Evolutionary conservation across 2,888 invertebrate species (phyloP).

Genomic region (Eristalis intricaria): DNA sequence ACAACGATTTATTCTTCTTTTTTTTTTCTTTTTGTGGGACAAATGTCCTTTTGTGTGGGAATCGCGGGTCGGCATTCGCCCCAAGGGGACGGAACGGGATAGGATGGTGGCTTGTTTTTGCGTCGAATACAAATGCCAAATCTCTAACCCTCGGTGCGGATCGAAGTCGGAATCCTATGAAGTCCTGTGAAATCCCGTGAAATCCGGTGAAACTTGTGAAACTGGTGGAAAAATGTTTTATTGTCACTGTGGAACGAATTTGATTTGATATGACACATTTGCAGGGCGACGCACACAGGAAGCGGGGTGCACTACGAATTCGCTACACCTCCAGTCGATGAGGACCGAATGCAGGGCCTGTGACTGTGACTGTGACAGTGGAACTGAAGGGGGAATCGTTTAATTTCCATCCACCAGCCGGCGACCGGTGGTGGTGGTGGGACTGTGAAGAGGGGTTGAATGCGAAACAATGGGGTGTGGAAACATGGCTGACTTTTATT

Average conservation of each 20-base stretch:
- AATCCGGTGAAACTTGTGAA: constrained; percentile 29
- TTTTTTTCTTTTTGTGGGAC: neutral
- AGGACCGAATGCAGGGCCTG: neutral
- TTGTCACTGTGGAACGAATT: constrained; percentile 68
- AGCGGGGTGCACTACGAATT: constrained; percentile 35
- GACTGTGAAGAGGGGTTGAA: neutral
- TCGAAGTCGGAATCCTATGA: neutral
- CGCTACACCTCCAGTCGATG: constrained; percentile 42
- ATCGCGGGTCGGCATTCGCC: neutral
- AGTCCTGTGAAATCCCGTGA: neutral
- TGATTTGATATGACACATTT: constrained; percentile 70
- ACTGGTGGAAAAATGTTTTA: constrained; percentile 59
- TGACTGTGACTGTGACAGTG: neutral
- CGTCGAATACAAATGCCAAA: neutral
- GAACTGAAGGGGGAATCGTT: neutral
- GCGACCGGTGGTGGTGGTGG: neutral
- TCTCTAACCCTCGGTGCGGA: neutral
- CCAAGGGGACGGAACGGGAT: neutral
- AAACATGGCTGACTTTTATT: constrained; percentile 37
- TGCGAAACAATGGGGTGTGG: neutral
- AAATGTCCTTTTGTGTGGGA: neutral
- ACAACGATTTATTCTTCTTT: neutral
- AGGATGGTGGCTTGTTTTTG: neutral
- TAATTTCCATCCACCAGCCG: neutral
- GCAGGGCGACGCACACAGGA: constrained; percentile 25